Evolutionary conservation across 2,888 invertebrate species (phyloP), one percentile per base, ranked within the genome.

Genomic region (Tenthredo notha): DNA sequence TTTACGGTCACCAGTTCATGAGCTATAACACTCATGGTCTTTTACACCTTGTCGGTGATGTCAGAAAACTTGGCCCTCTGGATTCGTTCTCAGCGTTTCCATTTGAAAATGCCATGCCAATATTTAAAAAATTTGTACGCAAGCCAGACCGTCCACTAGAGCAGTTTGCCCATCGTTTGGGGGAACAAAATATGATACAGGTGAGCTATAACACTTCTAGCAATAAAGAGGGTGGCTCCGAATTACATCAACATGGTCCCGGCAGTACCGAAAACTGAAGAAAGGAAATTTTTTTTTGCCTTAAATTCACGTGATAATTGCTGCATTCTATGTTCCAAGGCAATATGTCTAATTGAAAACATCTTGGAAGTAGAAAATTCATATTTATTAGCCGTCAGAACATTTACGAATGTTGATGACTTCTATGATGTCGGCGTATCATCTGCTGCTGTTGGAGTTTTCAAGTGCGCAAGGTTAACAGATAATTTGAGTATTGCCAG

Each of bases 21-120:
- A 86, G 88, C 5, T 89, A 90, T 84, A 91, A 91, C 88, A 87
- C 91, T 1, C 91, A 92, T 86, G 84, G 85, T 7, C 77, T 91
- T n/a, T 77, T 90, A 37, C 91, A 91, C 86, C 50, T 91, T 21
- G 85, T 89, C 40, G 84, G 87, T 47, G 91, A 91, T 88, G 88
- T 86, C 15, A 18, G 18, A 21, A 87, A 85, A n/a, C 89, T 86
- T 86, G 91, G 91, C 1, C 58, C 70, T 29, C 86, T 91, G 21
- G 91, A 91, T 84, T 85, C 82, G 18, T 88, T 88, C 72, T 90
- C 90, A 54, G 86, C 88, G 7, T 91, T 91, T 86, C 86, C 87
- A 12, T 91, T 89, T 88, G 90, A 91, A 86, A 91, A 90, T 61
- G 87, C 85, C 43, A 84, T 91, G 80, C 15, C 15, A 54, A 72